These are phyloP conservation scores for Hydrolagus colliei DNA, from an alignment of 2,797 vertebrate species.

Conservation along the genomic window DNA sequence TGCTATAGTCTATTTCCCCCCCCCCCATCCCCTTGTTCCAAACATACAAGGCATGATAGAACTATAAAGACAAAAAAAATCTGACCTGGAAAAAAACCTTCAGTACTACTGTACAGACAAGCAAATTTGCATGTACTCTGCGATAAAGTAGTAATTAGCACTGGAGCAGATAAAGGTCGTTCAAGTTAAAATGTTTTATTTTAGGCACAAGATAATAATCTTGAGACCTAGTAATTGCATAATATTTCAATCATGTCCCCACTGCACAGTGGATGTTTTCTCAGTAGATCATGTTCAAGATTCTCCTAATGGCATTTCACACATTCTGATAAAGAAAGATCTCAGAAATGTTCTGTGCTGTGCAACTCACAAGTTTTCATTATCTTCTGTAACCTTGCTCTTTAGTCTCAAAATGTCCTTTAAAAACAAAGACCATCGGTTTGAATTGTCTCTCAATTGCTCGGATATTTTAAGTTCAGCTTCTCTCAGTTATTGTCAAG, in stretches of 20 bases:
- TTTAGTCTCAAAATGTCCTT: background rate
- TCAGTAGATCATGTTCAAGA: conserved; percentile 8
- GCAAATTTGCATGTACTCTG: conserved; percentile 18
- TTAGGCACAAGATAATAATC: conserved; percentile 28
- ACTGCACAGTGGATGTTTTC: conserved; percentile 7
- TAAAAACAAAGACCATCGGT: background rate
- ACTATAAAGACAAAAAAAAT: conserved; percentile 2
- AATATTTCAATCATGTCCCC: conserved; percentile 18
- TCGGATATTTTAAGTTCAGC: background rate
- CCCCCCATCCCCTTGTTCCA: background rate
- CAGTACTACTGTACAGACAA: background rate
- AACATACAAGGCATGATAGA: background rate
- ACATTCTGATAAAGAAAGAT: conserved; percentile 19
- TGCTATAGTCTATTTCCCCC: background rate
- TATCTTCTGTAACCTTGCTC: background rate
- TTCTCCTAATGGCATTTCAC: conserved; percentile 8
- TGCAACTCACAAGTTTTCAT: background rate
- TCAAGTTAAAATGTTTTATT: conserved; percentile 29
- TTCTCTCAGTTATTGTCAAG: background rate
- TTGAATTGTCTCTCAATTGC: background rate
- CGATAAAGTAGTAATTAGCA: conserved; percentile 27
- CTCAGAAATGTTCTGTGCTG: conserved; percentile 5
- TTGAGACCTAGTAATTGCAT: conserved; percentile 19
- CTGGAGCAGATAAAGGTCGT: conserved; percentile 7
- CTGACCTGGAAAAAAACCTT: conserved; percentile 18